A percentile compares a stretch with the other conserved stretches of the same genome.
phyloP scores from a whole-genome alignment of 2,888 invertebrate genomes.

The Oligia latruncula region DNA sequence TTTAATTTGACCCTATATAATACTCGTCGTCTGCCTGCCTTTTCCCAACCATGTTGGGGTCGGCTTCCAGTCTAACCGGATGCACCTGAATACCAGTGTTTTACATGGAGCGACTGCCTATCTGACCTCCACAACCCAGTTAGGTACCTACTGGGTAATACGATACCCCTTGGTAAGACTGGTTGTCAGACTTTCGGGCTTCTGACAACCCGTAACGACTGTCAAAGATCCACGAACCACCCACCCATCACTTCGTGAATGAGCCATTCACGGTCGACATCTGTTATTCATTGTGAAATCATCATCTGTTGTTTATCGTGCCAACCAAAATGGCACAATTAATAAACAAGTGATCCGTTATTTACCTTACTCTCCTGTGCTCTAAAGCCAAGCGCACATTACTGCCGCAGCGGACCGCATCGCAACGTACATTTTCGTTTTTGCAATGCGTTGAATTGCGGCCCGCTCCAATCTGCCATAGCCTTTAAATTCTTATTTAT shows the following conservation, averaged over 20 bases:
- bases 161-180: no score
- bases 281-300: not conserved
- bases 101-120: no score
- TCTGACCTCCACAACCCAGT: no score
- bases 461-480: not conserved
- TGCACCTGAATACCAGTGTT: no score
- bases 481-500: slow-evolving; percentile 2
- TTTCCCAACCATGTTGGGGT: no score
- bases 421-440: not conserved
- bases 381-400: not conserved
- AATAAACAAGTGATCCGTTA: not conserved
- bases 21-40: not conserved
- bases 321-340: not conserved
- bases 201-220: no score
- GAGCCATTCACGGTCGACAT: not conserved
- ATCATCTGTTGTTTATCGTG: not conserved
- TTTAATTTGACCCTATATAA: no score
- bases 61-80: no score
- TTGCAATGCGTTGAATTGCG: not conserved
- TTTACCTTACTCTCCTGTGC: not conserved
- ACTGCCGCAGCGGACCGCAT: not conserved
- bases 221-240: no score
- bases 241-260: not conserved
- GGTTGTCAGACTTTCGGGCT: no score
- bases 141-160: no score